Percentiles rank a stretch among this genome's conserved stretches.
phyloP scores from a whole-genome alignment of 1,140 invertebrate genomes.

The Bombus waltoni region DNA sequence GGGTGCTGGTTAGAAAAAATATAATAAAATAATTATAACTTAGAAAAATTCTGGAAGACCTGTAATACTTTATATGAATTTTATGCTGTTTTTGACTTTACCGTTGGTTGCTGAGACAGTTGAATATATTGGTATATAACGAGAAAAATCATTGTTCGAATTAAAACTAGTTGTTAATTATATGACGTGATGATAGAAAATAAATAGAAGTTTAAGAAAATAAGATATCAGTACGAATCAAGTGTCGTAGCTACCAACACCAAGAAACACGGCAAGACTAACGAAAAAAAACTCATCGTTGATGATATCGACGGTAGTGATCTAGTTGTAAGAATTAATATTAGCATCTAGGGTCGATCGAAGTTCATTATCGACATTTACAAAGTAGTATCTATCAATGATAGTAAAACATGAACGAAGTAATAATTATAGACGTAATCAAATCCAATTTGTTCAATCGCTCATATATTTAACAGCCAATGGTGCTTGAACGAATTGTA shows the following conservation, averaged over 20 bases:
- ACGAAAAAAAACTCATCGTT: slow-evolving; percentile 61
- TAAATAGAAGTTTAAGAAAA: slow-evolving; percentile 63
- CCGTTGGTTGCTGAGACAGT: slow-evolving; percentile 65
- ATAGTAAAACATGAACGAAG: slow-evolving; percentile 48
- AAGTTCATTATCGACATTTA: slow-evolving; percentile 60
- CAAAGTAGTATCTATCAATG: slow-evolving; percentile 61
- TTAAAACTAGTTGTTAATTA: slow-evolving; percentile 70
- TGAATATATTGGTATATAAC: slow-evolving; percentile 65
- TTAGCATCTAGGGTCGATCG: slow-evolving; percentile 64
- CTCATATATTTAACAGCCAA: slow-evolving; percentile 57
- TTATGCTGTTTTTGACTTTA: slow-evolving; percentile 62
- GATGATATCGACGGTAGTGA: slow-evolving; percentile 64
- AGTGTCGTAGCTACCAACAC: slow-evolving; percentile 62
- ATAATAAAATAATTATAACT: slow-evolving; percentile 68
- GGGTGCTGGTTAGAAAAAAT: slow-evolving; percentile 66
- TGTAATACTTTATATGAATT: slow-evolving; percentile 72
- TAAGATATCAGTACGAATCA: slow-evolving; percentile 56
- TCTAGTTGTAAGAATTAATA: slow-evolving; percentile 68
- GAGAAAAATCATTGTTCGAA: slow-evolving; percentile 63
- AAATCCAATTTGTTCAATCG: slow-evolving; percentile 63
- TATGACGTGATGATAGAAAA: slow-evolving; percentile 66
- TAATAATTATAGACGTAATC: slow-evolving; percentile 66
- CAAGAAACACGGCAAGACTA: slow-evolving; percentile 52
- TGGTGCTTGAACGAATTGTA: slow-evolving; percentile 67
- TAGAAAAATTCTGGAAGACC: slow-evolving; percentile 74